Conservation (phyloP, 1,140 invertebrate genomes). For the Neodiprion pinetum region DNA sequence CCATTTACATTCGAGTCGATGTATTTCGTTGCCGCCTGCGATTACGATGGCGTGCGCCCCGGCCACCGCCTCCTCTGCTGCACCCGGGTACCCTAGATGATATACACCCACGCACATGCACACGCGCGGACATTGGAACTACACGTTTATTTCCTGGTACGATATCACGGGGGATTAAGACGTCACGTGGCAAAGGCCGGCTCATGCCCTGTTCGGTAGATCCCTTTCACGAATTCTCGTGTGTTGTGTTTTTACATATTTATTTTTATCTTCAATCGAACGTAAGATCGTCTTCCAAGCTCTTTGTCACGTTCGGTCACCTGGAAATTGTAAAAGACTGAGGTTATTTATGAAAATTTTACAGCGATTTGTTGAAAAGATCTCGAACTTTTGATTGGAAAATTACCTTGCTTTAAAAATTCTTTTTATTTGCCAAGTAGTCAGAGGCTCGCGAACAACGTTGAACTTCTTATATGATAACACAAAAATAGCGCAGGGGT, state of each 20-base stretch:
- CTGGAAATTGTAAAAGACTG: no score
- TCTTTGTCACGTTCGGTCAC: no score
- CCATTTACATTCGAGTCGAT: slow-evolving; percentile 23
- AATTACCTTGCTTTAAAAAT: no score
- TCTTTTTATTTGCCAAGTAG: no score
- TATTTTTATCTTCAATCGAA: not conserved
- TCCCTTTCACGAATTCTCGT: not conserved
- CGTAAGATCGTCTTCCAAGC: no score
- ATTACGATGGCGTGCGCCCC: slow-evolving; percentile 18
- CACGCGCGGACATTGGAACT: not conserved
- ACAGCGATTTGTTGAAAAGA: no score
- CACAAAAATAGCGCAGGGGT: no score
- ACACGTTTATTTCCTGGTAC: slow-evolving; percentile 12
- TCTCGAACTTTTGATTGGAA: no score
- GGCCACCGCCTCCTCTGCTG: not conserved
- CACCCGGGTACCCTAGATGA: not conserved
- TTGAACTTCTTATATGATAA: no score
- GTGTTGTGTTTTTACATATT: not conserved
- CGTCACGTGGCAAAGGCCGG: not conserved
- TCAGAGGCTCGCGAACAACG: no score
- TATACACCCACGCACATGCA: not conserved
- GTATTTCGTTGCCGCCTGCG: slow-evolving; percentile 18
- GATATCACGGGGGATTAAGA: slow-evolving; percentile 5
- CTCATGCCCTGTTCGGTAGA: not conserved
- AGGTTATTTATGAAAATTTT: no score